These are phyloP conservation scores for Thomomys bottae DNA, from an alignment of 2,113 vertebrate genomes.

Conservation along the genomic window DNA sequence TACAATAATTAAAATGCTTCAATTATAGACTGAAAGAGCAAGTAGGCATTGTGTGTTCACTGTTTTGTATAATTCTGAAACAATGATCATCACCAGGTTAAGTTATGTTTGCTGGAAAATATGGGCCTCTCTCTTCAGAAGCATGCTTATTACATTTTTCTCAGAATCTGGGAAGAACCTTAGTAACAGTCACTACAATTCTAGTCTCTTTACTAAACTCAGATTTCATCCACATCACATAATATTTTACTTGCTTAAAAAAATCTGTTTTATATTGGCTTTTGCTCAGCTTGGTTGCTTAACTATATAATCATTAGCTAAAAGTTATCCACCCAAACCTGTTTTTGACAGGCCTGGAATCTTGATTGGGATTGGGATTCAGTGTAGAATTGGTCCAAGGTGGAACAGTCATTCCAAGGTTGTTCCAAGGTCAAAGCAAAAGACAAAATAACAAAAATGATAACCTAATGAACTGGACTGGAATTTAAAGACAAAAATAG, in stretches of 20 bases:
- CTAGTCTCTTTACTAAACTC: background rate
- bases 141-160: background rate
- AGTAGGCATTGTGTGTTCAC: background rate
- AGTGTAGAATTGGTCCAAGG: too few relatives aligned
- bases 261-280: background rate
- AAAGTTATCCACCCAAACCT: too few relatives aligned
- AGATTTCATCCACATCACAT: background rate
- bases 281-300: too few relatives aligned
- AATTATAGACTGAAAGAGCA: background rate
- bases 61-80: background rate
- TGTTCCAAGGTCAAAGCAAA: too few relatives aligned
- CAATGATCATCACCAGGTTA: background rate
- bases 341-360: too few relatives aligned
- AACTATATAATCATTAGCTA: too few relatives aligned
- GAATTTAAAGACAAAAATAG: too few relatives aligned
- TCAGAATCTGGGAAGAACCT: background rate
- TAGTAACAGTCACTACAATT: background rate
- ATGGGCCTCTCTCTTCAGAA: background rate
- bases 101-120: background rate
- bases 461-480: too few relatives aligned
- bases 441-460: too few relatives aligned
- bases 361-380: too few relatives aligned
- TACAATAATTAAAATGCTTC: background rate
- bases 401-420: too few relatives aligned
- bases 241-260: background rate